phyloP scores from a whole-genome alignment of 92 coral and sea anemone genomes.

The Porites evermanni region DNA sequence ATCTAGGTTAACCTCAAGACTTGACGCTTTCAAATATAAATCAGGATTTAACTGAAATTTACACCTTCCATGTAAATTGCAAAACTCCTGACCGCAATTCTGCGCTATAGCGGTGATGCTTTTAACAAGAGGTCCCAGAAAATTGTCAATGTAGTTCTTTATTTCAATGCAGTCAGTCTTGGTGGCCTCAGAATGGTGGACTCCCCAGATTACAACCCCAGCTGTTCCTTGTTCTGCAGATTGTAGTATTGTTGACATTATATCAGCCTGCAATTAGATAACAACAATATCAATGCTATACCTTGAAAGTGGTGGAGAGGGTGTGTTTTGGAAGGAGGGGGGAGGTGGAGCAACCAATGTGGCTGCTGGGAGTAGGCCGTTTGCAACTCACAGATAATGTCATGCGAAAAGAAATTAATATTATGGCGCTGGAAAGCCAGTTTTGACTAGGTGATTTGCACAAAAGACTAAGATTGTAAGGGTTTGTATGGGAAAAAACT shows the following conservation, averaged over 20 bases:
- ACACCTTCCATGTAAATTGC: slow-evolving; percentile 77
- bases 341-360: too few species aligned
- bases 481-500: too few species aligned
- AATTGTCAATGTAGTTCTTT: slow-evolving; percentile 66
- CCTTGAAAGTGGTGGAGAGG: too few species aligned
- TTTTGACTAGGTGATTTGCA: too few species aligned
- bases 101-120: slow-evolving; percentile 59
- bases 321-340: too few species aligned
- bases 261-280: slow-evolving; percentile 57
- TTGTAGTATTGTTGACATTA: slow-evolving; percentile 71
- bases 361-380: too few species aligned
- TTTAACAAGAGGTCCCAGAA: slow-evolving; percentile 75
- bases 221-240: slow-evolving; percentile 80
- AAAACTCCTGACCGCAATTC: slow-evolving; percentile 63
- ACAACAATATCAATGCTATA: too few species aligned
- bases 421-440: too few species aligned
- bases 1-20: neutral
- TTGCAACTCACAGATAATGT: too few species aligned
- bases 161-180: slow-evolving; percentile 58
- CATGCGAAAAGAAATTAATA: too few species aligned
- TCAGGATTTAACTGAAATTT: slow-evolving; percentile 51
- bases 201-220: slow-evolving; percentile 84
- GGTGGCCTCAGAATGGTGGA: slow-evolving; percentile 45
- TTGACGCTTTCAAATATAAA: neutral
- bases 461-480: too few species aligned